Evolutionary conservation across 2,797 vertebrate species (phyloP).

Genomic region (Enteromius trimaculatus): DNA sequence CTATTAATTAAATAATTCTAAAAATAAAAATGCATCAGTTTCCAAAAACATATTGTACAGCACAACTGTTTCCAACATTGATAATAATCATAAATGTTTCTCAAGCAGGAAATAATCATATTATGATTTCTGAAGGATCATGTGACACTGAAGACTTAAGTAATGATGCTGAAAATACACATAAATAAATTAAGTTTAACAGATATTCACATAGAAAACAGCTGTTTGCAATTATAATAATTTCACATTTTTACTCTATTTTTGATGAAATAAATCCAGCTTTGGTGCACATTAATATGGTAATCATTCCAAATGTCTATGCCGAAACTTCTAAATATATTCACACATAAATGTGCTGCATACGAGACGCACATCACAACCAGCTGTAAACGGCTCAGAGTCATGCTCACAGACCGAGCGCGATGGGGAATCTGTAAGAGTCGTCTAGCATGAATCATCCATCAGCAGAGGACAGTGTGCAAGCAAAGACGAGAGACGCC

Average conservation of each 20-base stretch:
- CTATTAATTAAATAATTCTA: background rate
- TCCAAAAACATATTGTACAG: background rate
- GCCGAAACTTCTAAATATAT: background rate
- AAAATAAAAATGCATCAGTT: background rate
- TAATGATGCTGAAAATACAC: background rate
- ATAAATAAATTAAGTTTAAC: background rate
- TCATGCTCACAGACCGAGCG: background rate
- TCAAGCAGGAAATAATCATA: background rate
- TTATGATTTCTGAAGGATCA: background rate
- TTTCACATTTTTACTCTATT: background rate
- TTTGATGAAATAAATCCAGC: background rate
- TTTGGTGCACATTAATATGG: too few relatives aligned
- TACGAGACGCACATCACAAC: background rate
- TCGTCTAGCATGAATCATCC: background rate
- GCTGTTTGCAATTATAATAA: background rate
- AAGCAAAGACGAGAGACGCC: constrained; percentile 61
- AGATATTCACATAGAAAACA: background rate
- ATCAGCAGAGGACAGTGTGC: constrained; percentile 22
- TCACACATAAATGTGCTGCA: background rate
- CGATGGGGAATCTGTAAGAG: background rate
- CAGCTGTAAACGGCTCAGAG: constrained; percentile 1
- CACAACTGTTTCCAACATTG: background rate
- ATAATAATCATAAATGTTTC: background rate
- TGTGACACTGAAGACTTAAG: background rate
- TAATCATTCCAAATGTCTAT: background rate